Evolutionary conservation across 2,797 vertebrate species (phyloP), one percentile per base, ranked within the genome.

Genomic region (Tiaroga cobitis): DNA sequence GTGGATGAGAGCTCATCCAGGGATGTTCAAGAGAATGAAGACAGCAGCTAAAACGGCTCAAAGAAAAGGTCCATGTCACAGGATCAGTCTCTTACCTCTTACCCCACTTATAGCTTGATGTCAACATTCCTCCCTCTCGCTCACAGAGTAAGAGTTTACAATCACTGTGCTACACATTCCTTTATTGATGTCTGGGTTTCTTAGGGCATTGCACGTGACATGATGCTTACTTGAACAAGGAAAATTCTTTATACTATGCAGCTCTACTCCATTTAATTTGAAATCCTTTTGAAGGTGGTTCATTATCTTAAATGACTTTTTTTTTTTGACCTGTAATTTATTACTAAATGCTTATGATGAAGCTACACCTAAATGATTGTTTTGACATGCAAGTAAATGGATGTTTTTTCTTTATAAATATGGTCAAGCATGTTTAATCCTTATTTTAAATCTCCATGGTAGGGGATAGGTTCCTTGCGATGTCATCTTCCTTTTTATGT

Each of bases 1-100:
- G 86, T 96, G 72, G 94, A 96, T 0, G 95, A 96, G 90, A 94
- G 93, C 41, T 74, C 73, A 4, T 90, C 91, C 37, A 39, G 78
- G 51, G 88, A 96, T 1, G 72, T 8, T 7, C 88, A 87, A 41
- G 94, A 93, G 7, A 87, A 89, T 11, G 94, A 95, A 54, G 93
- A 94, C 87, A 93, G 94, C 88, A 93, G 91, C 89, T 95, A 90
- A 92, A 90, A 0, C 1, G 0, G 15, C 67, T 3, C 29, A 63
- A 2, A 69, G 65, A 3, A 13, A 59, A 41, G 24, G n/a, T 70
- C 29, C 2, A 9, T 13, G 59, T 75, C 59, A 67, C 11, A 11
- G 43, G 41, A 41, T 67, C 59, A 51, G 24, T 76, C 46, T 24
- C 16, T 72, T 78, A 51, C 26, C 72, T 63, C 70, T 37, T 18